Evolutionary conservation across 2,113 vertebrate genomes (phyloP).

Genomic region (Hyaena hyaena): DNA sequence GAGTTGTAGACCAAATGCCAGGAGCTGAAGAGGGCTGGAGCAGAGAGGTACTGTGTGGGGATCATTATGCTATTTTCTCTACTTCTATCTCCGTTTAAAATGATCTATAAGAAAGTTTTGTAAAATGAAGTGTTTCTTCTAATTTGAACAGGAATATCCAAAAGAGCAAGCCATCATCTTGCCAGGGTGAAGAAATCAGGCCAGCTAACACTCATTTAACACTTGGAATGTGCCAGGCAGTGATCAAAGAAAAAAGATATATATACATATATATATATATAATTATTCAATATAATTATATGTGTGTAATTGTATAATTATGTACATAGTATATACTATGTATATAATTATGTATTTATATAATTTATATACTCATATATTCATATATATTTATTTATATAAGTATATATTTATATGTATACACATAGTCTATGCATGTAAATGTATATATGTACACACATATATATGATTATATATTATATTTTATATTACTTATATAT

Average conservation of each 20-base stretch:
- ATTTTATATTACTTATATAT: background rate
- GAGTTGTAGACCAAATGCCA: background rate
- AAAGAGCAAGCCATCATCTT: background rate
- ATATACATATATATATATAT: background rate
- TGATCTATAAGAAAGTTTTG: background rate
- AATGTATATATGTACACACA: background rate
- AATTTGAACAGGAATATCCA: constrained; percentile 31
- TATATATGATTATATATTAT: background rate
- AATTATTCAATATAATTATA: background rate
- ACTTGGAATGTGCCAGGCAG: background rate
- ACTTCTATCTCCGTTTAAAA: background rate
- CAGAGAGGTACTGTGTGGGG: background rate
- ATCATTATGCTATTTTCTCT: background rate
- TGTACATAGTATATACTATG: background rate
- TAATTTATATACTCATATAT: background rate
- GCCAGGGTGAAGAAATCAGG: constrained; percentile 31
- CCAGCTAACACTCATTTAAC: background rate
- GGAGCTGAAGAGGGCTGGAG: background rate
- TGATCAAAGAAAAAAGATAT: background rate
- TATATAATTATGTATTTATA: background rate
- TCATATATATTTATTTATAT: background rate
- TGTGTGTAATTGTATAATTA: background rate
- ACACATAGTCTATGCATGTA: background rate
- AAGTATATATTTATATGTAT: background rate
- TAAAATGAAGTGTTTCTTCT: constrained; percentile 9